phyloP scores from a whole-genome alignment of 2,888 invertebrate genomes.

The Strigamia maritima region DNA sequence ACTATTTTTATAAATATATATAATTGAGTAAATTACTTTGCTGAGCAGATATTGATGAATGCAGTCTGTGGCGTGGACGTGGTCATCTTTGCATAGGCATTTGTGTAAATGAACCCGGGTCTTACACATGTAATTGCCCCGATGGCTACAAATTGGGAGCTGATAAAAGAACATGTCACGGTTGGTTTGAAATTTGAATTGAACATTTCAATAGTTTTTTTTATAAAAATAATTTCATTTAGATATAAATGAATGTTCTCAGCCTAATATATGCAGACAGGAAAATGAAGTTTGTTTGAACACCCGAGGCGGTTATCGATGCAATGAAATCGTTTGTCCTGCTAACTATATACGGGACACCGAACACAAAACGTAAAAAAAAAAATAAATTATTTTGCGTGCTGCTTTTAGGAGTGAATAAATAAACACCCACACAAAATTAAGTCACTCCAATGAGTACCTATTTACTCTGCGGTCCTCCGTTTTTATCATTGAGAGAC shows the following conservation, averaged over 20 bases:
- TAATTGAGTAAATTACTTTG: slow-evolving; percentile 47
- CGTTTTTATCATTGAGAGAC: too few relatives aligned
- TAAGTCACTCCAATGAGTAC: too few relatives aligned
- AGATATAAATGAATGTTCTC: slow-evolving; percentile 71
- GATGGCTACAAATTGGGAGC: slow-evolving; percentile 69
- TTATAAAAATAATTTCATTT: slow-evolving; percentile 39
- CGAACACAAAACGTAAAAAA: slow-evolving; percentile 72
- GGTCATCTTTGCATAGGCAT: slow-evolving; percentile 64
- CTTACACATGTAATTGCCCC: slow-evolving; percentile 77
- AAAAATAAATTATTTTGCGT: not conserved
- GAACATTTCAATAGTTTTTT: not conserved
- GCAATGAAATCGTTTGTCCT: slow-evolving; percentile 82
- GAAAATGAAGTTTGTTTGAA: slow-evolving; percentile 79
- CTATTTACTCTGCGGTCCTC: too few relatives aligned
- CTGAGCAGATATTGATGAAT: slow-evolving; percentile 81
- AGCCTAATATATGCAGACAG: slow-evolving; percentile 53
- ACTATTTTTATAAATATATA: slow-evolving; percentile 31
- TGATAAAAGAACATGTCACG: slow-evolving; percentile 78
- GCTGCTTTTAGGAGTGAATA: not conserved
- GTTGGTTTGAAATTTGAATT: slow-evolving; percentile 58
- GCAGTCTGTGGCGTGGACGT: slow-evolving; percentile 69
- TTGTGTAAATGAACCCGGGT: slow-evolving; percentile 83
- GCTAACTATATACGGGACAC: slow-evolving; percentile 74
- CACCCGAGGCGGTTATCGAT: slow-evolving; percentile 81
- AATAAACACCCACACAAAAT: not conserved